Percentiles rank a stretch among this genome's conserved stretches.
phyloP scores from a whole-genome alignment of 1,140 invertebrate species.

The Episyrphus balteatus region DNA sequence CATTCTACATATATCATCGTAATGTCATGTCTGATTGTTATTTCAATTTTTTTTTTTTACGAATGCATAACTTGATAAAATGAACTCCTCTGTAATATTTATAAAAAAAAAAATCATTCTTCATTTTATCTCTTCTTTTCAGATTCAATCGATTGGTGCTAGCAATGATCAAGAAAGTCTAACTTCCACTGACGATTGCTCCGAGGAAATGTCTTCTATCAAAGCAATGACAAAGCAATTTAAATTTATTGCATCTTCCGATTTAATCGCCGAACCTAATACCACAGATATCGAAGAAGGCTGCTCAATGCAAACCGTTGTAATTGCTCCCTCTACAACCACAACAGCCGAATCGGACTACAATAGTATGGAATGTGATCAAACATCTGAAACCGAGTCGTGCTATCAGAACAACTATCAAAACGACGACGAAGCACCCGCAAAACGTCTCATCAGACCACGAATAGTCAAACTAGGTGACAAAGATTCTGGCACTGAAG shows the following conservation, averaged over 20 bases:
- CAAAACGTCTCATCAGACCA: slow-evolving; percentile 23
- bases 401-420: slow-evolving; percentile 24
- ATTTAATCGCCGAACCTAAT: slow-evolving; percentile 6
- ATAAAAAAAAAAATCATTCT: too few species aligned
- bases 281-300: neutral
- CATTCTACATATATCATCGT: too few species aligned
- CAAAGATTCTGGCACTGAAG: slow-evolving; percentile 26
- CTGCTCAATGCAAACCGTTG: slow-evolving; percentile 27
- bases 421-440: slow-evolving; percentile 3
- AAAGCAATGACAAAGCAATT: slow-evolving; percentile 25
- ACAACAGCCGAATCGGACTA: slow-evolving; percentile 17
- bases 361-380: slow-evolving; percentile 40
- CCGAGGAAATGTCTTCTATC: slow-evolving; percentile 41
- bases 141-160: neutral
- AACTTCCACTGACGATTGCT: slow-evolving; percentile 36
- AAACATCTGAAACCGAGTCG: slow-evolving; percentile 41
- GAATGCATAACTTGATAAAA: too few species aligned
- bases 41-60: too few species aligned
- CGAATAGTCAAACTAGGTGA: slow-evolving; percentile 46
- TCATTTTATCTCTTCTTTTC: neutral
- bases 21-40: too few species aligned
- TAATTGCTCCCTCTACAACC: slow-evolving; percentile 15
- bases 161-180: slow-evolving; percentile 1
- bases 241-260: slow-evolving; percentile 20
- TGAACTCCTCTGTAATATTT: too few species aligned